phyloP scores from a whole-genome alignment of 2,797 vertebrate species.

The Mastacembelus armatus region DNA sequence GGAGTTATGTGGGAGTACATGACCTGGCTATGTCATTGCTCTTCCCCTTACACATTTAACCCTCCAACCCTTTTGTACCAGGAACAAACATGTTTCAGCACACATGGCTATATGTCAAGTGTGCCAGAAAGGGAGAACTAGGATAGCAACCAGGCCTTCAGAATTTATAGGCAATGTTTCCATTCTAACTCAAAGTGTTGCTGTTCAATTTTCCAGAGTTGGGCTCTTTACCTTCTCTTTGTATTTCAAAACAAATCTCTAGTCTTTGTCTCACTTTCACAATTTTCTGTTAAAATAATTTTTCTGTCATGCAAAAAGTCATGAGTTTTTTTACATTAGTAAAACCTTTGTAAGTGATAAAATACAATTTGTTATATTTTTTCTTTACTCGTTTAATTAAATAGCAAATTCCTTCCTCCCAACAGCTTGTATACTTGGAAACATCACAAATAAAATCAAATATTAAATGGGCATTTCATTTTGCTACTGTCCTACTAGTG shows the following conservation, averaged over 20 bases:
- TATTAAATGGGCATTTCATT: too few species aligned
- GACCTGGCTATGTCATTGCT: constrained; percentile 2
- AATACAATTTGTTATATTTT: too few species aligned
- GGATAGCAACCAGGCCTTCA: background rate
- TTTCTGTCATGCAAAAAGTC: constrained; percentile 27
- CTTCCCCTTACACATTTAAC: constrained; percentile 3
- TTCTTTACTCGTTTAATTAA: too few species aligned
- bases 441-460: constrained; percentile 29
- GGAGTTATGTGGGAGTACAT: constrained; percentile 2
- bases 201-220: background rate
- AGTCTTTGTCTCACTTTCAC: constrained; percentile 32
- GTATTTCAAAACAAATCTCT: constrained; percentile 32
- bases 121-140: constrained; percentile 15
- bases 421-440: background rate
- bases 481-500: background rate
- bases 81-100: constrained; percentile 1
- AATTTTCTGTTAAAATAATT: constrained; percentile 6
- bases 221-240: constrained; percentile 5
- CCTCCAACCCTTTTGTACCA: constrained; percentile 2
- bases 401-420: too few species aligned
- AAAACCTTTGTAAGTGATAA: too few species aligned
- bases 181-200: background rate
- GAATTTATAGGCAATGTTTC: background rate
- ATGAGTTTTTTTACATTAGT: too few species aligned
- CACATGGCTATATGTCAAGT: background rate